Conservation (phyloP, 2,113 vertebrate species). For the Colius striatus region DNA sequence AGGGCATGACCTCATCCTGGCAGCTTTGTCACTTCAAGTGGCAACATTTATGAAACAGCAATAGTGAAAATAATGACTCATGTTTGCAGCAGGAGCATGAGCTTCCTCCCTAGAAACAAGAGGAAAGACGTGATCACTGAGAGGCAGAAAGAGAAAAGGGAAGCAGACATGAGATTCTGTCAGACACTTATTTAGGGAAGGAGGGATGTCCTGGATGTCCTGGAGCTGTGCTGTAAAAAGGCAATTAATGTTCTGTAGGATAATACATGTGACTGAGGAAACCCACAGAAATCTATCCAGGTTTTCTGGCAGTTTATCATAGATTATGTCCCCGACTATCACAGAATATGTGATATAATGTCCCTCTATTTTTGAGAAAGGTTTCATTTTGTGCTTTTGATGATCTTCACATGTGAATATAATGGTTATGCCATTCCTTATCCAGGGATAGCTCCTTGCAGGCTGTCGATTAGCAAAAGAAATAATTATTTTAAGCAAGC, state of each 20-base stretch:
- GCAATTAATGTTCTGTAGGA: not conserved
- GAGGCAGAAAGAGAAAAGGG: not conserved
- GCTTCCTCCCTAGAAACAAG: not conserved
- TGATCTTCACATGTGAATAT: not conserved
- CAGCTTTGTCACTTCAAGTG: not conserved
- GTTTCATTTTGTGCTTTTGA: not conserved
- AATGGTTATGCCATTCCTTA: not conserved
- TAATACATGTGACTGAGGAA: not conserved
- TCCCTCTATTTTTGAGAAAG: not conserved
- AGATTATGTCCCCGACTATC: too few relatives aligned
- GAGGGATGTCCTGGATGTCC: not conserved
- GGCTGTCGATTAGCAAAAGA: not conserved
- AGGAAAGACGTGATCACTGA: not conserved
- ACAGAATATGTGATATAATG: too few relatives aligned
- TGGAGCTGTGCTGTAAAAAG: not conserved
- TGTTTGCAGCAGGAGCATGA: not conserved
- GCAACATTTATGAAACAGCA: accelerated
- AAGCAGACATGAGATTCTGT: not conserved
- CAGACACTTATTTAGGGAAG: not conserved
- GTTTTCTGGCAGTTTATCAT: not conserved
- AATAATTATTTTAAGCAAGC: not conserved
- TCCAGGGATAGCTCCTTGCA: not conserved
- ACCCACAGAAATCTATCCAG: not conserved
- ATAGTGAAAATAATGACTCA: not conserved
- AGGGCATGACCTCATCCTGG: not conserved